A percentile compares a stretch with the other conserved stretches of the same genome.
phyloP scores from a whole-genome alignment of 2,888 invertebrate genomes.

The Syritta pipiens region DNA sequence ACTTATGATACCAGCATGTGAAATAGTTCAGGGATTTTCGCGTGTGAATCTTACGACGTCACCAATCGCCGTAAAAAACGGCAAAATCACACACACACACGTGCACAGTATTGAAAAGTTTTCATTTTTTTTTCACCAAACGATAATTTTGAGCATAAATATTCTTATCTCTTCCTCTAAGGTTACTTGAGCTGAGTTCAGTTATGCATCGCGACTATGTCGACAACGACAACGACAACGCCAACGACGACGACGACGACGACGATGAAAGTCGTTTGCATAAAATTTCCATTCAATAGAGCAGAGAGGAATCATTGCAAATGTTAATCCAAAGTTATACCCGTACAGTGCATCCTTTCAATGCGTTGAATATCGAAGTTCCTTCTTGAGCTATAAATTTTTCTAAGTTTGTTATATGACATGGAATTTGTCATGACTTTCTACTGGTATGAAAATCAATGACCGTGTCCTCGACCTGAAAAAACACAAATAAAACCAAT shows the following conservation, averaged over 20 bases:
- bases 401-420: slow-evolving; percentile 61
- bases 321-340: slow-evolving; percentile 67
- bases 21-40: slow-evolving; percentile 60
- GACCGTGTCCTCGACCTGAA: slow-evolving; percentile 63
- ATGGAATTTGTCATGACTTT: slow-evolving; percentile 62
- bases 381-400: slow-evolving; percentile 58
- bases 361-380: slow-evolving; percentile 62
- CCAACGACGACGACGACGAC: slow-evolving; percentile 24
- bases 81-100: slow-evolving; percentile 33
- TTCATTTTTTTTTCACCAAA: slow-evolving; percentile 17
- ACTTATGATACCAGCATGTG: slow-evolving; percentile 58
- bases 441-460: slow-evolving; percentile 59
- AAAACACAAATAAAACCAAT: slow-evolving; percentile 3
- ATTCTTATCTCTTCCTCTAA: slow-evolving; percentile 62
- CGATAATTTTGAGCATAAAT: slow-evolving; percentile 64
- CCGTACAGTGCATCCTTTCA: slow-evolving; percentile 59
- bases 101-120: slow-evolving; percentile 36
- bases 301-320: slow-evolving; percentile 59
- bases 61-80: slow-evolving; percentile 26
- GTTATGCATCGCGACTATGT: slow-evolving; percentile 57
- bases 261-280: slow-evolving; percentile 66
- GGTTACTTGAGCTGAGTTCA: slow-evolving; percentile 60
- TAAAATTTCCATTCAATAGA: slow-evolving; percentile 66
- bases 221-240: slow-evolving; percentile 15
- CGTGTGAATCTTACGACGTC: slow-evolving; percentile 39